Evolutionary conservation across 2,113 vertebrate species (phyloP).

Genomic region (Prochilodus magdalenae): DNA sequence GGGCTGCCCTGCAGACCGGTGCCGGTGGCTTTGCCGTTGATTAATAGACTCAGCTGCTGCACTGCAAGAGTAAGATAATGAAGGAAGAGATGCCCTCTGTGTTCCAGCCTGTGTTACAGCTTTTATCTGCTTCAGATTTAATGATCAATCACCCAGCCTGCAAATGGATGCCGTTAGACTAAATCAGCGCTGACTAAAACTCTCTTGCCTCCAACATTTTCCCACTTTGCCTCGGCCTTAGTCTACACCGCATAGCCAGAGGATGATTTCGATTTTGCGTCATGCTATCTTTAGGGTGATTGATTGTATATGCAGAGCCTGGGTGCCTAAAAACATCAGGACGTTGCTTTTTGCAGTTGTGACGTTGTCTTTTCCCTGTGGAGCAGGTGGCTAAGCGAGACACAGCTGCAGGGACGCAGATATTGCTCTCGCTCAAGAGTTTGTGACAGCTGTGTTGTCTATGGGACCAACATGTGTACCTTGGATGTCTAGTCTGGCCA

Average conservation of each 20-base stretch:
- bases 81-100: slow-evolving; percentile 53
- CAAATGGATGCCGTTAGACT: slow-evolving; percentile 39
- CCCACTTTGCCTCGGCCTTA: background rate
- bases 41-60: slow-evolving; percentile 51
- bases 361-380: background rate
- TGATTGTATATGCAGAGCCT: background rate
- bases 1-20: background rate
- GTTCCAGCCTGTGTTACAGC: slow-evolving; percentile 42
- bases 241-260: too few relatives aligned
- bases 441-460: background rate
- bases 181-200: slow-evolving; percentile 39
- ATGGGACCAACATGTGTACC: background rate
- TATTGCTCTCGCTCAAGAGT: background rate
- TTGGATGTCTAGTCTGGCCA: background rate
- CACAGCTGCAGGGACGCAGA: background rate
- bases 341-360: background rate
- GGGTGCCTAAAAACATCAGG: background rate
- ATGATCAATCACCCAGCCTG: slow-evolving; percentile 42
- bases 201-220: slow-evolving; percentile 11
- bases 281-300: background rate
- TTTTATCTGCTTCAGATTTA: slow-evolving; percentile 53
- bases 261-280: background rate
- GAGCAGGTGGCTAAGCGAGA: background rate
- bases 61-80: slow-evolving; percentile 53
- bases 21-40: slow-evolving; percentile 44